These are phyloP conservation scores for Crenichthys baileyi DNA, from an alignment of 2,797 vertebrate genomes.

Conservation along the genomic window DNA sequence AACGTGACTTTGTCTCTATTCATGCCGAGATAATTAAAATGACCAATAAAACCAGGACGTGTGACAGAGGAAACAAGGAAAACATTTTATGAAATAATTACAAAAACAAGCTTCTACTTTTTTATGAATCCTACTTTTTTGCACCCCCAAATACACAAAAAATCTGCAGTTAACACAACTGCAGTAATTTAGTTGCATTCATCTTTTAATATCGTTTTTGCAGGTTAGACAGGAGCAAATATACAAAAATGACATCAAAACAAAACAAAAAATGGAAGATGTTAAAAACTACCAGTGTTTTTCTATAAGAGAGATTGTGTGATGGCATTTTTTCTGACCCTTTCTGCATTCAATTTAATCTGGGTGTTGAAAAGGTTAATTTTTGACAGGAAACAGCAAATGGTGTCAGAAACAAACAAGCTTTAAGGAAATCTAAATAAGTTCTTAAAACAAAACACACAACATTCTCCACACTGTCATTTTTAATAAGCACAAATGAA, in stretches of 20 bases:
- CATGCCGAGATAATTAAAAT: neutral
- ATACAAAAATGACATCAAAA: neutral
- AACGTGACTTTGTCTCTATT: slow-evolving; percentile 13
- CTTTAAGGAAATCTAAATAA: too few species aligned
- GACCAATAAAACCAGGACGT: neutral
- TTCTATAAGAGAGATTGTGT: neutral
- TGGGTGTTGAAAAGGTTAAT: neutral
- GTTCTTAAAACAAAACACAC: neutral
- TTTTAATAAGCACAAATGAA: neutral
- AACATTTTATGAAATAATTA: neutral
- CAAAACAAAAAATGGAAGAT: neutral
- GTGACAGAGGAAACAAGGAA: neutral
- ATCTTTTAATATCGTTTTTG: neutral
- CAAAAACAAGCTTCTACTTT: neutral
- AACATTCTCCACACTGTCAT: neutral
- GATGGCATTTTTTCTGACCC: neutral
- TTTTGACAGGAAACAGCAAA: neutral
- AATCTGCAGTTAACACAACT: neutral
- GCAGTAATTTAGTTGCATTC: neutral
- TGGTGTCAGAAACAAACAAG: neutral
- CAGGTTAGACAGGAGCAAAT: neutral
- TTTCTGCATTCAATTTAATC: neutral
- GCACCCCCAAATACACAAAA: neutral
- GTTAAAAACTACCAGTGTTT: neutral
- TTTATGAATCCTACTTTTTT: neutral